Base-by-base conservation (phyloP, 2,797 vertebrate genomes). In the Todus mexicanus region DNA sequence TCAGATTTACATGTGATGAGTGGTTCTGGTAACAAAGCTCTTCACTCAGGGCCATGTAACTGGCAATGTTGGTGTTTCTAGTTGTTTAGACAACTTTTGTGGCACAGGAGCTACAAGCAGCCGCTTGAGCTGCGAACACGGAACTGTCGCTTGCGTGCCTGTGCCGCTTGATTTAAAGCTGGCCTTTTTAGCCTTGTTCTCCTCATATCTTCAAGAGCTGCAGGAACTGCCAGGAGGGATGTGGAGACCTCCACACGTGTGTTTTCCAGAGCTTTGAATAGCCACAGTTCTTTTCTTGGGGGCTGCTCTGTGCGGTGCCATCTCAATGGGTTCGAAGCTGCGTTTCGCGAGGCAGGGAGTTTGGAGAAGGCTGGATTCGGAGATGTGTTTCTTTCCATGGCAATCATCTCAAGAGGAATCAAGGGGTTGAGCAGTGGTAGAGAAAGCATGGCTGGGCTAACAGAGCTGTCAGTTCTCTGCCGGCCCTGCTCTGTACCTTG, bases 231-330 rank as follows among this genome's bases (percentile, higher is more conserved):
- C 33, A 4, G 43, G 75, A 81, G 59, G 68, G 63, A 48, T n/a
- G 38, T 1, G 47, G 51, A 53, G 33, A 53, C 54, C 27, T 22
- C 13, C 22, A 20, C n/a, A 4, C 7, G n/a, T 1, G 0, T 8
- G 10, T 33, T 50, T 27, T 31, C 57, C 33, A 53, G 13, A 74
- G 43, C 53, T 63, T 37, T 33, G 45, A 27, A 6, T 20, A 35
- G 31, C 25, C n/a, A 64, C 53, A 8, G 35, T 22, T 68, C 40
- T 84, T 27, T 10, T 68, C 48, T 23, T 27, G 38, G 0, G 19
- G 78, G 25, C 37, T 13, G 43, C 9, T 33, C 22, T 40, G 65
- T 25, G 68, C 69, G 11, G 29, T 18, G n/a, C 27, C 59, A 15
- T 10, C 66, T 76, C 54, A 1, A 0, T 1, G 50, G 65, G 51